Base-by-base conservation (phyloP, 2,113 vertebrate genomes). In the Mola mola region DNA sequence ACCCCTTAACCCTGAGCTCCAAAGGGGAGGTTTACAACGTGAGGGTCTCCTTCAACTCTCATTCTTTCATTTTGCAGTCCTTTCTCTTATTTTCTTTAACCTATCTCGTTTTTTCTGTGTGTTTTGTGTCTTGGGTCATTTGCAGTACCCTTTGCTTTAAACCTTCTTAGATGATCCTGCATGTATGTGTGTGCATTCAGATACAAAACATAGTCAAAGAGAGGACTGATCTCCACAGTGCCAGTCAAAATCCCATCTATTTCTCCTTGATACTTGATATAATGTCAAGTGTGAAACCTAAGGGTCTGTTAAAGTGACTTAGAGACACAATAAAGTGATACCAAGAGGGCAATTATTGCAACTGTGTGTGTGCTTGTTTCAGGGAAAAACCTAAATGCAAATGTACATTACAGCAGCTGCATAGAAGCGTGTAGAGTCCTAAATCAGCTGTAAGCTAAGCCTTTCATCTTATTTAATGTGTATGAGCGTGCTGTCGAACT, bases 101-200 rank as follows among this genome's bases (percentile, higher is more conserved):
- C 34, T 28, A 12, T 28, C n/a, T n/a, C 9, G 7, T 42, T 56
- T 12, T 43, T 11, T 21, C 8, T 36, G 1, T 22, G 20, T 4
- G 2, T 25, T 24, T n/a, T 3, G 1, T 24, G 16, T 21, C 11
- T 16, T 10, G 19, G 4, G 17, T 43, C 16, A 29, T 9, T 29
- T n/a, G n/a, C n/a, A n/a, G n/a, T n/a, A n/a, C 28, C 28, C 28
- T 29, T 29, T 49, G 26, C 67, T 79, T 71, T 66, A 77, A 60
- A 64, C 51, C 22, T 25, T 69, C 36, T 60, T 56, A 66, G 58
- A 43, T 64, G 55, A 75, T 78, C 53, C 38, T 36, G 3, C 52
- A 26, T 72, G 50, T 9, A 9, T 47, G 43, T 34, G 6, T 24
- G n/a, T 21, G 64, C 33, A n/a, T n/a, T 38, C 6, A 2, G 26